These are phyloP conservation scores for Platycheirus rosarum DNA, from an alignment of 2,888 invertebrate genomes.

Conservation along the genomic window DNA sequence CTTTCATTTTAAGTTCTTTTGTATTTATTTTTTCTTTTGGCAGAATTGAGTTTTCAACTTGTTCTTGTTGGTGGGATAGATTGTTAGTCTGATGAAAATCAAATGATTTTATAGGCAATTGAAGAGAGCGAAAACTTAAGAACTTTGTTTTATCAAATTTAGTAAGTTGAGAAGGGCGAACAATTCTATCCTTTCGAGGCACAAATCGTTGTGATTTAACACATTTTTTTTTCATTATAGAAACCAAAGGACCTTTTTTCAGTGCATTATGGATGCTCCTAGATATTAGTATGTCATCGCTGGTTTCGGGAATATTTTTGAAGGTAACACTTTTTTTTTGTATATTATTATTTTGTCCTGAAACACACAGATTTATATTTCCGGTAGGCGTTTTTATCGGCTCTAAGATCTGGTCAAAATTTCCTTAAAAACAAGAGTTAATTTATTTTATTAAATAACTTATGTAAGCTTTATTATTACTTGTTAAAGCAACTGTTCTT, in stretches of 20 bases:
- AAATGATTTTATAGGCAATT: not conserved
- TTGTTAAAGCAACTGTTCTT: too few relatives aligned
- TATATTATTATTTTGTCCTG: conserved; percentile 65
- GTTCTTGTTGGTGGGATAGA: too few relatives aligned
- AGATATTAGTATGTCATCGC: conserved; percentile 85
- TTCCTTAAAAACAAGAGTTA: too few relatives aligned
- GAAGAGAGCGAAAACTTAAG: conserved; percentile 79
- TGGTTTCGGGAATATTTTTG: conserved; percentile 85
- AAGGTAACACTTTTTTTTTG: conserved; percentile 87
- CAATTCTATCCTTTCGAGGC: conserved; percentile 84
- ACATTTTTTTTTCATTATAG: conserved; percentile 87
- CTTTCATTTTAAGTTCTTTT: not conserved
- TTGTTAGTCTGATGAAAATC: too few relatives aligned
- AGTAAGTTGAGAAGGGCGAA: conserved; percentile 86
- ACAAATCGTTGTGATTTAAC: conserved; percentile 84
- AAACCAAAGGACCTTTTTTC: conserved; percentile 85
- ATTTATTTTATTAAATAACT: too few relatives aligned
- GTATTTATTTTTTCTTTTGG: too few relatives aligned
- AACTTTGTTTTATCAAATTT: conserved; percentile 83
- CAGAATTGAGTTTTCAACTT: too few relatives aligned
- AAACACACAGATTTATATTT: too few relatives aligned
- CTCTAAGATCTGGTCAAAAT: too few relatives aligned
- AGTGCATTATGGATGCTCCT: conserved; percentile 85
- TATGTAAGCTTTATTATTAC: too few relatives aligned
- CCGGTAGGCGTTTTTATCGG: too few relatives aligned